A percentile compares a stretch with the other conserved stretches of the same genome.
Conservation (phyloP, 2,888 invertebrate species). For the Pycnomerus fuliginosus region DNA sequence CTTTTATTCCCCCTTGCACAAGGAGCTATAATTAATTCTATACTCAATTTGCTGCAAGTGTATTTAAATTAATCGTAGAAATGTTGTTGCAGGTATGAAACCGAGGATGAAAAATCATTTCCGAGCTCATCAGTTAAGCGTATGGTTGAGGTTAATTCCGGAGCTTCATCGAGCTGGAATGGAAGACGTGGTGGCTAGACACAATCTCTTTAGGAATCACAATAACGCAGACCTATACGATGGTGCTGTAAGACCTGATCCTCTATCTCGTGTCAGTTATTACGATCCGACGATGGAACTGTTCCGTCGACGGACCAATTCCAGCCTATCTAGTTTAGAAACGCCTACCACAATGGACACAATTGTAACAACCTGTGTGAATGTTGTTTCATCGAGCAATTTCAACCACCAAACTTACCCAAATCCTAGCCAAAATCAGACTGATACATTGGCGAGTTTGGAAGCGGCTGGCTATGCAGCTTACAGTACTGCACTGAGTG, state of each 20-base stretch:
- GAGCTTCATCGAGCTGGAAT: slow-evolving; percentile 85
- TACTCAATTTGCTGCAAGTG: too few species aligned
- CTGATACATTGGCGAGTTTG: slow-evolving; percentile 75
- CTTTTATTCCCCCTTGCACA: too few species aligned
- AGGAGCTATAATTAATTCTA: too few species aligned
- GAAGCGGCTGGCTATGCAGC: slow-evolving; percentile 78
- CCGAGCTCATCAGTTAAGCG: slow-evolving; percentile 90
- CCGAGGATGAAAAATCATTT: slow-evolving; percentile 91
- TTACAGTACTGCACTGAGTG: slow-evolving; percentile 74
- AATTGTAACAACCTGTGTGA: slow-evolving; percentile 70
- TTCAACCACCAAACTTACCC: slow-evolving; percentile 59
- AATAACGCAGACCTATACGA: slow-evolving; percentile 88
- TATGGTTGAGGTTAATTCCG: slow-evolving; percentile 92
- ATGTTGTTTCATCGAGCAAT: slow-evolving; percentile 54
- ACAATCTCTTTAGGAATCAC: slow-evolving; percentile 87
- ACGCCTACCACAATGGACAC: slow-evolving; percentile 70
- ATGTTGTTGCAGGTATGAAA: slow-evolving; percentile 74
- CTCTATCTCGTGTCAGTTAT: slow-evolving; percentile 66
- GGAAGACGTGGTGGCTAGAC: slow-evolving; percentile 83
- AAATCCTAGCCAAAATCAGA: slow-evolving; percentile 65
- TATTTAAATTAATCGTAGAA: too few species aligned
- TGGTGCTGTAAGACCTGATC: slow-evolving; percentile 83
- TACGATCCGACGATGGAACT: slow-evolving; percentile 65
- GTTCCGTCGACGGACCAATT: slow-evolving; percentile 59
- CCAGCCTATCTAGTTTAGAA: slow-evolving; percentile 62